Evolutionary conservation across 2,113 vertebrate genomes (phyloP).

Genomic region (Pseudorasbora parva): DNA sequence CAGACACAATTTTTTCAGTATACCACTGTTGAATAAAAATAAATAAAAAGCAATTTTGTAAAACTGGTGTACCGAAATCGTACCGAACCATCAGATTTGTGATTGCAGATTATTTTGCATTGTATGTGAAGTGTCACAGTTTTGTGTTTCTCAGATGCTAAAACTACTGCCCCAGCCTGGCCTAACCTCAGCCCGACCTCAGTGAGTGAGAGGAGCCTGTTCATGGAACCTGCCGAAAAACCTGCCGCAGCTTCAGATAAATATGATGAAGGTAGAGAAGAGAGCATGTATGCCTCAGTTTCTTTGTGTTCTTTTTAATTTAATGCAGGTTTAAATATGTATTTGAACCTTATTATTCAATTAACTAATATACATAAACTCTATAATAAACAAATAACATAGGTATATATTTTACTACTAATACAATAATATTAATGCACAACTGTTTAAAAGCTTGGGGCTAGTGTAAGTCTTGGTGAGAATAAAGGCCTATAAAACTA

Average conservation of each 20-base stretch:
- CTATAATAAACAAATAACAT: neutral
- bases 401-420: neutral
- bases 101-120: no score
- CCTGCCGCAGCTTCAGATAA: conserved; percentile 17
- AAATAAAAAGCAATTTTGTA: no score
- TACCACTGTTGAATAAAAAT: no score
- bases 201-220: conserved; percentile 67
- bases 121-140: neutral
- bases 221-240: conserved; percentile 60
- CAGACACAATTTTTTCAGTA: no score
- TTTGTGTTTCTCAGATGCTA: conserved; percentile 75
- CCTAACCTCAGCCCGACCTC: conserved; percentile 72
- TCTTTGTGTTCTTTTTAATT: neutral
- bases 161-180: conserved; percentile 86
- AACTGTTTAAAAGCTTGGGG: neutral
- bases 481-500: no score
- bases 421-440: neutral
- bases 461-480: no score
- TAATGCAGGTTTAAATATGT: no score
- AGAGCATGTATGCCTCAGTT: neutral
- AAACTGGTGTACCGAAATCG: no score
- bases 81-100: no score
- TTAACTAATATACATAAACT: neutral
- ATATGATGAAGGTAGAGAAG: conserved; percentile 41
- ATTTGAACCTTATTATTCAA: neutral